Percentiles rank a stretch among this genome's conserved stretches.
phyloP scores from a whole-genome alignment of 2,113 vertebrate genomes.

The Urocynchramus pylzowi region DNA sequence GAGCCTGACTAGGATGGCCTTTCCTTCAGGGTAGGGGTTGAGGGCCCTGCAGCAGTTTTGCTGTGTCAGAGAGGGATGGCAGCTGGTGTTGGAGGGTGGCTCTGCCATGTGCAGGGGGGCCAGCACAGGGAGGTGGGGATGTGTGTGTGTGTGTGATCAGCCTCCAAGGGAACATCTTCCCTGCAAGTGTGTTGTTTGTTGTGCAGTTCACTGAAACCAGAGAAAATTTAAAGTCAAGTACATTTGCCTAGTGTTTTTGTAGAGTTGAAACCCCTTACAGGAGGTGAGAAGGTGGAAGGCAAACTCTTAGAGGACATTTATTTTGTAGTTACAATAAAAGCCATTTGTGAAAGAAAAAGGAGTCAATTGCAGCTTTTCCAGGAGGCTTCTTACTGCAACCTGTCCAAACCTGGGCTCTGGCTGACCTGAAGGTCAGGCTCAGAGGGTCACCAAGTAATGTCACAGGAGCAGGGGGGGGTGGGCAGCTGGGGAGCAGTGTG shows the following conservation, averaged over 20 bases:
- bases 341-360: neutral
- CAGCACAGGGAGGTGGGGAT: fast-evolving
- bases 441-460: fast-evolving
- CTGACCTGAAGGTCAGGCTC: neutral
- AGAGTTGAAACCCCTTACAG: neutral
- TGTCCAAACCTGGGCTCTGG: neutral
- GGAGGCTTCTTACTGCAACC: neutral
- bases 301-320: neutral
- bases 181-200: fast-evolving
- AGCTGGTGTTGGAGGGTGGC: neutral
- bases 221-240: neutral
- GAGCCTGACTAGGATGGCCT: fast-evolving
- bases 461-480: neutral
- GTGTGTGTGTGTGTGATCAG: neutral
- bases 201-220: neutral
- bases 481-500: fast-evolving
- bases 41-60: neutral
- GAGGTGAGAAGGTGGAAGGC: neutral
- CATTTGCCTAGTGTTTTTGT: neutral
- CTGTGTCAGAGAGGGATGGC: neutral
- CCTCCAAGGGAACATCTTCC: neutral
- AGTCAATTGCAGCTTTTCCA: neutral
- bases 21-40: neutral
- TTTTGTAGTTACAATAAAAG: neutral
- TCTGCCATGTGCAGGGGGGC: neutral